Conservation (phyloP, 2,888 invertebrate species). For the Diplazon laetatorius region DNA sequence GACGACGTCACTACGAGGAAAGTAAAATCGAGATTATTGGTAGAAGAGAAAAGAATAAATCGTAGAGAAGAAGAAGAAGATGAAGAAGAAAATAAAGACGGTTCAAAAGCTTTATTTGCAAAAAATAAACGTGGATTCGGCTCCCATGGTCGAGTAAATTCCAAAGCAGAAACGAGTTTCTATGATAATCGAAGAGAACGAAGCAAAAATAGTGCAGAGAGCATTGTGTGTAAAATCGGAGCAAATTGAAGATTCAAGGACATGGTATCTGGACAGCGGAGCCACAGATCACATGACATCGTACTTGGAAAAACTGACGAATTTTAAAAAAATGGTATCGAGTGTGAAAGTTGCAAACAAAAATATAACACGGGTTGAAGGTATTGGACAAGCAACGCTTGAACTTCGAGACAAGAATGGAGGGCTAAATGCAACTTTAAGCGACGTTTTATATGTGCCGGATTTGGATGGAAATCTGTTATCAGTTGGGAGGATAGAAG, state of each 20-base stretch:
- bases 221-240: background rate
- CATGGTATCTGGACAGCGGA: slow-evolving; percentile 13
- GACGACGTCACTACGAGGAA: slow-evolving; percentile 20
- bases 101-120: background rate
- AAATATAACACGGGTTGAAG: slow-evolving; percentile 2
- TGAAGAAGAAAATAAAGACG: background rate
- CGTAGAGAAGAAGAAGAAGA: slow-evolving; percentile 12
- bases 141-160: background rate
- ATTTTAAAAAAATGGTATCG: slow-evolving; percentile 6
- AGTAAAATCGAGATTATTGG: slow-evolving; percentile 12
- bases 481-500: slow-evolving; percentile 5
- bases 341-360: slow-evolving; percentile 14
- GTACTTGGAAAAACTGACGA: background rate
- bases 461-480: slow-evolving; percentile 10
- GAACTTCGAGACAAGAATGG: slow-evolving; percentile 9
- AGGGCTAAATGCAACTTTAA: background rate
- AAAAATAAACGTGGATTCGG: background rate
- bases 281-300: slow-evolving; percentile 20
- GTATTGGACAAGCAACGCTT: slow-evolving; percentile 6
- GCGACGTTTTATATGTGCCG: too few species aligned
- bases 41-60: slow-evolving; percentile 27
- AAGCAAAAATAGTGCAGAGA: slow-evolving; percentile 19
- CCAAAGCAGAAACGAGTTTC: background rate
- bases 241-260: slow-evolving; percentile 11
- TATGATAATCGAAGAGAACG: background rate